A percentile compares a stretch with the other conserved stretches of the same genome.
Conservation (phyloP, 2,888 invertebrate species). For the Dorcus parallelipipedus region DNA sequence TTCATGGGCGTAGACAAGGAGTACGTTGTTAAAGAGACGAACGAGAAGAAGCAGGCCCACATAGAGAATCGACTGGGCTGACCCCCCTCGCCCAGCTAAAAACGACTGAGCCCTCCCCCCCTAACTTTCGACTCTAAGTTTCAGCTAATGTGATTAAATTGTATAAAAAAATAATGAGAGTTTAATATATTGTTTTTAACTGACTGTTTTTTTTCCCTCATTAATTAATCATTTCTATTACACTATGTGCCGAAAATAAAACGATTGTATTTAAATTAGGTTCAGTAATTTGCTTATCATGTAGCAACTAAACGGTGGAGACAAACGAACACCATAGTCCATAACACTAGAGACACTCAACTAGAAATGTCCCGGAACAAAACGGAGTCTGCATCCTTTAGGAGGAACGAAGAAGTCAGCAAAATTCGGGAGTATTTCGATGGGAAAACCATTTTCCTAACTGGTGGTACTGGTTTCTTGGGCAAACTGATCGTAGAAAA, state of each 20-base stretch:
- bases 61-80: constrained; percentile 13
- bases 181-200: background rate
- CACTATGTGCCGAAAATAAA: no score
- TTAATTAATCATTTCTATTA: no score
- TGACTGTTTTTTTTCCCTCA: background rate
- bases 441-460: background rate
- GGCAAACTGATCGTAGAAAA: background rate
- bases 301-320: background rate
- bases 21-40: constrained; percentile 30
- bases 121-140: background rate
- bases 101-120: background rate
- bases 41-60: constrained; percentile 8
- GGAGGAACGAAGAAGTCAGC: background rate
- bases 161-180: background rate
- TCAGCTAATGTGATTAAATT: background rate
- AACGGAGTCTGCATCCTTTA: no score
- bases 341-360: background rate
- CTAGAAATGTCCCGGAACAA: no score
- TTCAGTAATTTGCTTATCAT: background rate
- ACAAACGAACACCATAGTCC: no score
- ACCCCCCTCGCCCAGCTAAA: background rate
- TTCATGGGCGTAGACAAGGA: constrained; percentile 54
- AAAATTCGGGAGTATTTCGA: background rate
- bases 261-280: no score
- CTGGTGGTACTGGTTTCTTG: background rate